Percentiles rank a stretch among this genome's conserved stretches.
Conservation (phyloP, 2,888 invertebrate genomes). For the Amitus sp. region DNA sequence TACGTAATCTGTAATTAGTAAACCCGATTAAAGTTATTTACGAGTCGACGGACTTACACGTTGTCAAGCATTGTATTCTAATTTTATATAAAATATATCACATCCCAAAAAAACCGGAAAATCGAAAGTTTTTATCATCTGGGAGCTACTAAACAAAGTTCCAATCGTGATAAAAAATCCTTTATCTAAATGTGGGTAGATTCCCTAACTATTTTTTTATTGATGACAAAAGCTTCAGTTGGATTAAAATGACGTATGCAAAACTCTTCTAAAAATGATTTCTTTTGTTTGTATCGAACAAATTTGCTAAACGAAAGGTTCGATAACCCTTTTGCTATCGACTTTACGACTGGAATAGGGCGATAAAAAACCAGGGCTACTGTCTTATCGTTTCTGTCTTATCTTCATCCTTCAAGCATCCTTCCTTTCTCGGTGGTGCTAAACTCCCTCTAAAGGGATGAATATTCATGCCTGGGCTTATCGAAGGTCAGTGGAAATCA, state of each 20-base stretch:
- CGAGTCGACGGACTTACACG: constrained; percentile 60
- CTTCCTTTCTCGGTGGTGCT: constrained; percentile 43
- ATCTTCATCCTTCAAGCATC: constrained; percentile 41
- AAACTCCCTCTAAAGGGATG: constrained; percentile 59
- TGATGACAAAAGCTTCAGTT: constrained; percentile 17
- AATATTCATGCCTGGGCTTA: constrained; percentile 63
- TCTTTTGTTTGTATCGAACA: background rate
- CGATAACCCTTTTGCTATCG: constrained; percentile 37
- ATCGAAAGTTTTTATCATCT: constrained; percentile 5
- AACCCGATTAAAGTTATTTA: constrained; percentile 66
- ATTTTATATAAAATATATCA: constrained; percentile 46
- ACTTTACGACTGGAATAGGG: constrained; percentile 53
- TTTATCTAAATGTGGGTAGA: too few relatives aligned
- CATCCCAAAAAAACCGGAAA: constrained; percentile 21
- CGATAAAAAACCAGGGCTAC: constrained; percentile 62
- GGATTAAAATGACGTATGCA: background rate
- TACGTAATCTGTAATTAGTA: constrained; percentile 64
- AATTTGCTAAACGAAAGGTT: constrained; percentile 9
- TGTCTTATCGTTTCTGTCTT: constrained; percentile 59
- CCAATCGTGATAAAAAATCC: too few relatives aligned
- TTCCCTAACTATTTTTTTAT: too few relatives aligned
- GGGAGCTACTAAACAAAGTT: constrained; percentile 32
- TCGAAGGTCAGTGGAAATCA: constrained; percentile 64
- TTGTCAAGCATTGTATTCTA: constrained; percentile 65
- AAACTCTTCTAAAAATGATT: background rate